These are phyloP conservation scores for Xiphophorus hellerii DNA, from an alignment of 2,113 vertebrate species.

Conservation along the genomic window DNA sequence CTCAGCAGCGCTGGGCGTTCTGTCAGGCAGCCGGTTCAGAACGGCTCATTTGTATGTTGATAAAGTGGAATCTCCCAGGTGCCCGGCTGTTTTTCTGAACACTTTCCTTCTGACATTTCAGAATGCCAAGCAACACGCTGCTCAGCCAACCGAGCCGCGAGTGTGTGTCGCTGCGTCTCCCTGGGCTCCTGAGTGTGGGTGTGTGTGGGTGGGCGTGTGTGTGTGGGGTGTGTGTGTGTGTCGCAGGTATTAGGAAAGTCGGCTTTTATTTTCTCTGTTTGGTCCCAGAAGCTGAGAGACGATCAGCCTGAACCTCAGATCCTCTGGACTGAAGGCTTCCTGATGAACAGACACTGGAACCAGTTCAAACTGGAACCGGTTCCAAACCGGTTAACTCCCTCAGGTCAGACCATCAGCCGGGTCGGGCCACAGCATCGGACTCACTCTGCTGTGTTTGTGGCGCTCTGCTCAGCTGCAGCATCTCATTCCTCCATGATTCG, in stretches of 20 bases:
- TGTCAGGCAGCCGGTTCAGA: constrained; percentile 41
- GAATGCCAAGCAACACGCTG: constrained; percentile 67
- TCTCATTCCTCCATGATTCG: no score
- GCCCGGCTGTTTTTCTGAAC: constrained; percentile 68
- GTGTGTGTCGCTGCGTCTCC: neutral
- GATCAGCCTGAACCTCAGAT: constrained; percentile 21
- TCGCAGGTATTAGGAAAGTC: constrained; percentile 5
- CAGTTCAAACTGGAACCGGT: no score
- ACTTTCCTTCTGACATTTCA: constrained; percentile 76
- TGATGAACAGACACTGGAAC: no score
- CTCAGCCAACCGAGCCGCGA: constrained; percentile 30
- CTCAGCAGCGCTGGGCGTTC: constrained; percentile 63
- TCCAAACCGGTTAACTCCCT: no score
- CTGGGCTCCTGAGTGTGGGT: neutral
- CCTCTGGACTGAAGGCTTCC: no score
- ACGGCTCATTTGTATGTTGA: constrained; percentile 78
- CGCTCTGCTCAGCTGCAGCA: no score
- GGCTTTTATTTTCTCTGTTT: constrained; percentile 17
- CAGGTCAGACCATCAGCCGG: no score
- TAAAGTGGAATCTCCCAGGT: constrained; percentile 74
- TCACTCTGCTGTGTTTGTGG: no score
- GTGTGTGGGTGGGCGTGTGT: no score
- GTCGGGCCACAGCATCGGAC: no score
- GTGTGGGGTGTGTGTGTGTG: constrained; percentile 2
- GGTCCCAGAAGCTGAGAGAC: neutral